Evolutionary conservation across 2,888 invertebrate species (phyloP).

Genomic region (Poecilus cupreus): DNA sequence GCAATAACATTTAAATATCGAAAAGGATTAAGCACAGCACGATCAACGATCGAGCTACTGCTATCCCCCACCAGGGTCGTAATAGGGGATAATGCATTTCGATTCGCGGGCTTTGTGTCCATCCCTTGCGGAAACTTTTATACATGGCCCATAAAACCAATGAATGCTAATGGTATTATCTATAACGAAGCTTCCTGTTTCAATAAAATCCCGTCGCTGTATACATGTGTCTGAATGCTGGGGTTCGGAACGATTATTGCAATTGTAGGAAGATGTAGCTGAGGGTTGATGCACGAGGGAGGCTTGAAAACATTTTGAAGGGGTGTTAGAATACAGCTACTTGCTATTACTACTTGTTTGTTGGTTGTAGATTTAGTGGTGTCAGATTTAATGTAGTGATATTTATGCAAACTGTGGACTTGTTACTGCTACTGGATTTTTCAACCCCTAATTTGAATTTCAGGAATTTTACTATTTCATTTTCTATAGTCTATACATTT

Average conservation of each 20-base stretch:
- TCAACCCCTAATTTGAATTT: too few species aligned
- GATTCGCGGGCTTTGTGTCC: conserved; percentile 42
- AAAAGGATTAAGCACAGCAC: too few species aligned
- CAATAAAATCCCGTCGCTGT: conserved; percentile 45
- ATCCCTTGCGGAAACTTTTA: conserved; percentile 72
- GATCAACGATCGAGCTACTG: background rate
- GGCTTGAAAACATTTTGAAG: background rate
- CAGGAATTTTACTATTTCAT: too few species aligned
- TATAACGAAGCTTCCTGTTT: conserved; percentile 64
- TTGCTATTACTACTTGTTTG: background rate
- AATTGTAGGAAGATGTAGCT: background rate
- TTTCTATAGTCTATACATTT: too few species aligned
- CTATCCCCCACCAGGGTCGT: background rate
- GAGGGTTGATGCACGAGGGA: background rate
- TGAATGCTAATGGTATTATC: conserved; percentile 77
- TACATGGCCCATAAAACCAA: conserved; percentile 79
- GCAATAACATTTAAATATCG: too few species aligned
- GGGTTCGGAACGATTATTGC: conserved; percentile 16
- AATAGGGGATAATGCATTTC: conserved; percentile 52
- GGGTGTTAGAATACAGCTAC: background rate
- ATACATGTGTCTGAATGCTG: background rate
- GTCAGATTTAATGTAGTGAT: too few species aligned
- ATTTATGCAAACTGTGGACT: too few species aligned
- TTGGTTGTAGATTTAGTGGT: too few species aligned
- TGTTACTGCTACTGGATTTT: too few species aligned